A percentile compares a stretch with the other conserved stretches of the same genome.
These are phyloP conservation scores for Biston betularia DNA, from an alignment of 2,888 invertebrate genomes.

Conservation along the genomic window DNA sequence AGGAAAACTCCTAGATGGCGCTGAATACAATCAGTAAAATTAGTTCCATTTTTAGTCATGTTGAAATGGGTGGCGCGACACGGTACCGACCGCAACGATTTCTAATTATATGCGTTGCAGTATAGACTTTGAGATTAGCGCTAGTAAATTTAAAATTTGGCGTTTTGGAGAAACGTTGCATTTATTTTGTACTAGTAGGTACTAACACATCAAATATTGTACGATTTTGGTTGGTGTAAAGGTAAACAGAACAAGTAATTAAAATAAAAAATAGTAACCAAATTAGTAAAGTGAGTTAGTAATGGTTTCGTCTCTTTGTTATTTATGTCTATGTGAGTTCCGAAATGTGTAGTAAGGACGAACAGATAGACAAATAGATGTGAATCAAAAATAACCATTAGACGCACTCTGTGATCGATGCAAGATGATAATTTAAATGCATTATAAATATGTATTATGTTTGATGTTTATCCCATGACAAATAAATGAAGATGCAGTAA, in stretches of 20 bases:
- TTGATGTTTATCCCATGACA: slow-evolving; percentile 55
- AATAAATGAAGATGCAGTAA: slow-evolving; percentile 59
- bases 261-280: slow-evolving; percentile 28
- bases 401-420: slow-evolving; percentile 72
- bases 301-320: slow-evolving; percentile 70
- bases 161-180: too few species aligned
- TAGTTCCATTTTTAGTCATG: background rate
- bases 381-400: slow-evolving; percentile 68
- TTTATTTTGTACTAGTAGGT: too few species aligned
- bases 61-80: background rate
- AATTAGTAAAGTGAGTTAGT: slow-evolving; percentile 81
- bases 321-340: slow-evolving; percentile 67
- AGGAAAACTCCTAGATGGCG: background rate
- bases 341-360: slow-evolving; percentile 79
- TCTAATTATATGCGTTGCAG: background rate
- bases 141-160: too few species aligned
- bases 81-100: background rate
- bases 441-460: slow-evolving; percentile 9
- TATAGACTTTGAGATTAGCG: background rate
- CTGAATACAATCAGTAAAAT: background rate
- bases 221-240: slow-evolving; percentile 30
- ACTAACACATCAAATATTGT: background rate
- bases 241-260: slow-evolving; percentile 28
- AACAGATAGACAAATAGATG: slow-evolving; percentile 81
- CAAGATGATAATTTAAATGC: slow-evolving; percentile 58